Percentiles rank a stretch among this genome's conserved stretches.
phyloP scores from a whole-genome alignment of 2,888 invertebrate genomes.

The Dynastes maya region DNA sequence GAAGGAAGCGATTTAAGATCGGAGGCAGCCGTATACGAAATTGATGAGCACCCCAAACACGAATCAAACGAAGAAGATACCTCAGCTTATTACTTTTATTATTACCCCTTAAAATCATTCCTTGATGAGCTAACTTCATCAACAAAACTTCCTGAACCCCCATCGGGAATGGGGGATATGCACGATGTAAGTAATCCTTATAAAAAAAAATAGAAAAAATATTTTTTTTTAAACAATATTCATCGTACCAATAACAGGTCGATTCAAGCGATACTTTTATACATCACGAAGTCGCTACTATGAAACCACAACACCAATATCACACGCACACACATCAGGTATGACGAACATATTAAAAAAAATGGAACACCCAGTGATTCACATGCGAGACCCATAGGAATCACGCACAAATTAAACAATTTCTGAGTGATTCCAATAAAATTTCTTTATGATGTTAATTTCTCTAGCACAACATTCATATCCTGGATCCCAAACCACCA shows the following conservation, averaged over 20 bases:
- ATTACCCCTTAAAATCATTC: slow-evolving; percentile 73
- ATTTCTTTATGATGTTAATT: background rate
- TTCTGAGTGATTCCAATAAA: background rate
- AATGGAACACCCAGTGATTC: background rate
- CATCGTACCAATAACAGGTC: slow-evolving; percentile 23
- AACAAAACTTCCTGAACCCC: background rate
- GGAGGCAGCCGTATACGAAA: slow-evolving; percentile 67
- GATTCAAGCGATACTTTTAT: slow-evolving; percentile 41
- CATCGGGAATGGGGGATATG: background rate
- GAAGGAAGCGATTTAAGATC: slow-evolving; percentile 59
- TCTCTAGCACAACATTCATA: slow-evolving; percentile 67
- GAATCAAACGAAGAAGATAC: slow-evolving; percentile 42
- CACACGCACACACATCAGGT: slow-evolving; percentile 66
- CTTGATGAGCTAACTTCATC: slow-evolving; percentile 67
- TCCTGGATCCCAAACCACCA: slow-evolving; percentile 60
- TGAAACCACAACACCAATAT: slow-evolving; percentile 56
- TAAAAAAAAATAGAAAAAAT: background rate
- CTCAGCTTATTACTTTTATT: slow-evolving; percentile 71
- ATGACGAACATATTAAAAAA: slow-evolving; percentile 46
- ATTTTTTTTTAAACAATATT: background rate
- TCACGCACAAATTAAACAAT: background rate
- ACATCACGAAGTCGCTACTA: slow-evolving; percentile 50
- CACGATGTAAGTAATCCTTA: slow-evolving; percentile 28
- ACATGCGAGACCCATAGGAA: background rate
- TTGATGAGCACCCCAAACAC: slow-evolving; percentile 56